Evolutionary conservation across 1,140 invertebrate genomes (phyloP).

Genomic region (Asobara japonica): DNA sequence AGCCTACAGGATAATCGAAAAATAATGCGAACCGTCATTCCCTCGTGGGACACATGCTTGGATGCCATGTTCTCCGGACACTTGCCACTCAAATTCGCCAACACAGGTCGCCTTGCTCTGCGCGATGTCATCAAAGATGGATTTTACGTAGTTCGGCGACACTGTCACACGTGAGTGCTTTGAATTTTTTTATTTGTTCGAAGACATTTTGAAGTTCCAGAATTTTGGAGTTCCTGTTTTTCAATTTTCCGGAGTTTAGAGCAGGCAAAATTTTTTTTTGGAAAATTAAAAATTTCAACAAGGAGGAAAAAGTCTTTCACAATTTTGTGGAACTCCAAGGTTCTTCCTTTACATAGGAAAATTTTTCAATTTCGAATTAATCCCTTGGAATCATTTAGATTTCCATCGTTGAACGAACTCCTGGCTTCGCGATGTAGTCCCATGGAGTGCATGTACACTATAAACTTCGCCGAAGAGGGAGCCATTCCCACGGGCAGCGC

Average conservation of each 20-base stretch:
- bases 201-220: slow-evolving; percentile 10
- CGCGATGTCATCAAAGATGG: slow-evolving; percentile 66
- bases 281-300: too few species aligned
- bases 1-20: slow-evolving; percentile 68
- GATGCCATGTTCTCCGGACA: slow-evolving; percentile 66
- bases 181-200: slow-evolving; percentile 5
- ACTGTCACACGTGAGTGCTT: slow-evolving; percentile 49
- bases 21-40: slow-evolving; percentile 54
- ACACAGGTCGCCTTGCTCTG: slow-evolving; percentile 66
- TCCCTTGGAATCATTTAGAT: too few species aligned
- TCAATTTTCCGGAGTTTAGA: too few species aligned
- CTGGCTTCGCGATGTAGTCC: slow-evolving; percentile 53
- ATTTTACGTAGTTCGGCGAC: slow-evolving; percentile 56
- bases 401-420: slow-evolving; percentile 56
- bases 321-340: too few species aligned
- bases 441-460: slow-evolving; percentile 52
- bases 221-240: too few species aligned
- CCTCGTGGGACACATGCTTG: slow-evolving; percentile 67
- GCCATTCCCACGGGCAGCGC: not conserved
- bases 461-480: slow-evolving; percentile 42
- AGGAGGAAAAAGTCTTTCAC: too few species aligned
- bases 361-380: too few species aligned
- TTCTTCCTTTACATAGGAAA: too few species aligned
- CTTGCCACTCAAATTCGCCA: slow-evolving; percentile 68
- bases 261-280: too few species aligned